Percentiles rank a stretch among this genome's conserved stretches.
Evolutionary conservation across 2,888 invertebrate genomes (phyloP).

Genomic region (Thereva unica): DNA sequence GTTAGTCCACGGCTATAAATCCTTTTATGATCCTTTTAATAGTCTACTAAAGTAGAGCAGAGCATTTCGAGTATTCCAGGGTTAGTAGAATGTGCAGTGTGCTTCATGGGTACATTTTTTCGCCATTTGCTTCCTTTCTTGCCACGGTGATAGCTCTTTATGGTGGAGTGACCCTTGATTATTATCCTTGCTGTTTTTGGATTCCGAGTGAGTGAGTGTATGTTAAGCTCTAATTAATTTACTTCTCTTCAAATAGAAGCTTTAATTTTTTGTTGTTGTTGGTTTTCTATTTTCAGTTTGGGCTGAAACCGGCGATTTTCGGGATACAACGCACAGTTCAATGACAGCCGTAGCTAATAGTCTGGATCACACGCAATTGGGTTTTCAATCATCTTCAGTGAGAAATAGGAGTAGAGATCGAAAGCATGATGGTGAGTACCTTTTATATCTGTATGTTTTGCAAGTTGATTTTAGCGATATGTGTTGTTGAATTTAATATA

Average conservation of each 20-base stretch:
- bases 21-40: conserved; percentile 54
- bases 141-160: conserved; percentile 14
- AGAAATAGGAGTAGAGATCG: conserved; percentile 67
- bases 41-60: conserved; percentile 49
- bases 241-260: conserved; percentile 37
- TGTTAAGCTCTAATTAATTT: conserved; percentile 32
- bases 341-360: conserved; percentile 67
- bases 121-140: conserved; percentile 3
- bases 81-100: conserved; percentile 18
- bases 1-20: conserved; percentile 51
- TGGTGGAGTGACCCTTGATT: conserved; percentile 28
- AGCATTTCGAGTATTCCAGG: conserved; percentile 4
- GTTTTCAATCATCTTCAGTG: conserved; percentile 69
- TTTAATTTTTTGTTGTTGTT: conserved; percentile 41
- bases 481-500: background rate
- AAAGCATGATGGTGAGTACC: conserved; percentile 64
- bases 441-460: conserved; percentile 31
- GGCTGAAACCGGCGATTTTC: conserved; percentile 87
- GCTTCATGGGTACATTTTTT: background rate
- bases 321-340: conserved; percentile 76
- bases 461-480: background rate
- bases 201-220: conserved; percentile 7
- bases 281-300: conserved; percentile 71
- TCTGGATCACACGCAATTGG: conserved; percentile 70
- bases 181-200: conserved; percentile 13